phyloP scores from a whole-genome alignment of 2,113 vertebrate genomes.

The Cryptomyrus ogoouensis region DNA sequence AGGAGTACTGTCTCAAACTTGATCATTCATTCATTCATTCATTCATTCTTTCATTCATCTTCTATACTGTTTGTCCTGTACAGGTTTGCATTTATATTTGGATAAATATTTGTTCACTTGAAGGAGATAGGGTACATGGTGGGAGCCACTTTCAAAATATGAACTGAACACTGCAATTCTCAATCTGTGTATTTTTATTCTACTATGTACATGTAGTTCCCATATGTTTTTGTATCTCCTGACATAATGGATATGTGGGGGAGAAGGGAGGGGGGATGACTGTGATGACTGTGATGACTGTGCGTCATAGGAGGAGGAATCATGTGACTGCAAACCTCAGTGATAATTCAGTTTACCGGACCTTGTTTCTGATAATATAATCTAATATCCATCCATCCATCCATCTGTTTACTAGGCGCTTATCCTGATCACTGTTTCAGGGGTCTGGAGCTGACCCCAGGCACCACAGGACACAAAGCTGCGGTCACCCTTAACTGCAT shows the following conservation, averaged over 20 bases:
- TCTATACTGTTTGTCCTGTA: neutral
- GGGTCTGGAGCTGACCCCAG: neutral
- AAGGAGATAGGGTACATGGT: neutral
- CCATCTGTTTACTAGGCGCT: neutral
- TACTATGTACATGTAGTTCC: neutral
- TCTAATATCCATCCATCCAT: neutral
- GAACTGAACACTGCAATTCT: neutral
- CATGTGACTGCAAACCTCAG: neutral
- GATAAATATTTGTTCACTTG: neutral
- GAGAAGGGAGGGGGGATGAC: neutral
- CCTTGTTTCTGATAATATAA: neutral
- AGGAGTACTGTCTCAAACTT: neutral
- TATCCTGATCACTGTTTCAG: neutral
- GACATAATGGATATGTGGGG: neutral
- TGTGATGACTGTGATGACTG: too few relatives aligned
- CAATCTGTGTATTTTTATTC: neutral
- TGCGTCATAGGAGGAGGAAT: neutral
- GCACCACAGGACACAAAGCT: neutral
- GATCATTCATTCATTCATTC: neutral
- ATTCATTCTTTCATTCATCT: too few relatives aligned
- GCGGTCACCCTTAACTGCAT: neutral
- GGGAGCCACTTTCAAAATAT: neutral
- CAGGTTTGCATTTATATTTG: neutral
- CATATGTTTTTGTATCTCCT: neutral
- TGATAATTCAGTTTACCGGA: neutral